Percentiles rank a stretch among this genome's conserved stretches.
phyloP scores from a whole-genome alignment of 2,113 vertebrate genomes.

The Sylvicapra grimmia region DNA sequence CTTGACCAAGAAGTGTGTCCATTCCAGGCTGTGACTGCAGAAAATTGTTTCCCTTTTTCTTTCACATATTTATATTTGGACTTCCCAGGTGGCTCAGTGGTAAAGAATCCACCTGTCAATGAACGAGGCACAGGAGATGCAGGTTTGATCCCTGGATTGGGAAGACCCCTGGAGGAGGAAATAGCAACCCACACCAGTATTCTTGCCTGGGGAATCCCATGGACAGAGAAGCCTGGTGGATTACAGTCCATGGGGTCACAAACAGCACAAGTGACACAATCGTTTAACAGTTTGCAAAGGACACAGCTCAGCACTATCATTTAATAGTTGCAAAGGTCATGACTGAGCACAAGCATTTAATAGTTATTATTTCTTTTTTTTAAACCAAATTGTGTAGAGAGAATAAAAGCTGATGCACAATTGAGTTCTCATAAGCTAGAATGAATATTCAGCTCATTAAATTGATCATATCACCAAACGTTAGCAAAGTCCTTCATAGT shows the following conservation, averaged over 20 bases:
- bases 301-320: too few relatives aligned
- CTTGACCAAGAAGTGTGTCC: neutral
- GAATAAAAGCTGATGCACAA: neutral
- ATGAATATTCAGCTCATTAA: neutral
- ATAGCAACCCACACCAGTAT: neutral
- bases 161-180: neutral
- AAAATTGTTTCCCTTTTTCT: neutral
- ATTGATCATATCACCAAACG: neutral
- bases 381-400: neutral
- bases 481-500: neutral
- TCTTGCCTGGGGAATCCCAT: too few relatives aligned
- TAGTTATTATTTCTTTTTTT: neutral
- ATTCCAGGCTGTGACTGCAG: neutral
- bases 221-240: neutral
- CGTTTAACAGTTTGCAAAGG: neutral
- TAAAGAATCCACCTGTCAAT: neutral
- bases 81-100: neutral
- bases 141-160: too few relatives aligned
- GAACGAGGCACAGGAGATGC: rapidly evolving
- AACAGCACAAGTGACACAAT: neutral
- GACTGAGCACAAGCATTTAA: neutral
- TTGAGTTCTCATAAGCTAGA: neutral
- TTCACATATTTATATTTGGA: neutral
- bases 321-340: too few relatives aligned
- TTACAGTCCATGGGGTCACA: neutral